Percentiles rank a stretch among this genome's conserved stretches.
These are phyloP conservation scores for Chloromyia formosa DNA, from an alignment of 2,888 invertebrate genomes.

Conservation along the genomic window DNA sequence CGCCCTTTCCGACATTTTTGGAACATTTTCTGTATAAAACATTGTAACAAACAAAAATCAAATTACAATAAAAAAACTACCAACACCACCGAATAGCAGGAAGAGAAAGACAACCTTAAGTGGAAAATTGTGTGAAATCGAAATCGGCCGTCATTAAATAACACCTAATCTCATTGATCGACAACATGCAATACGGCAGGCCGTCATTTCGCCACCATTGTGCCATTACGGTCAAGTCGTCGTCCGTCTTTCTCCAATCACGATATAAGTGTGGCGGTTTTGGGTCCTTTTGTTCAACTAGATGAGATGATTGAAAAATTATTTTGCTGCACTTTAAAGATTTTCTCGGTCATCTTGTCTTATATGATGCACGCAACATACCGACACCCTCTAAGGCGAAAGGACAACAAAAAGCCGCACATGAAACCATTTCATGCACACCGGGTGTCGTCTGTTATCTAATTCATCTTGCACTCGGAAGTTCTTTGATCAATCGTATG, in stretches of 20 bases:
- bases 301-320: conserved; percentile 33
- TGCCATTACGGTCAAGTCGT: background rate
- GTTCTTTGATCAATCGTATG: conserved; percentile 6
- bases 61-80: background rate
- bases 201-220: background rate
- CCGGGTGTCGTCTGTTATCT: conserved; percentile 4
- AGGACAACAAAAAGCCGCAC: conserved; percentile 8
- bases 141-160: background rate
- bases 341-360: background rate
- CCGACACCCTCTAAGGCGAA: conserved; percentile 8
- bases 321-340: background rate
- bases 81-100: too few species aligned
- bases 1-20: too few species aligned
- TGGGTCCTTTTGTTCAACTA: conserved; percentile 12
- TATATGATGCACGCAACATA: conserved; percentile 14
- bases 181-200: background rate
- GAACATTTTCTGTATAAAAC: background rate
- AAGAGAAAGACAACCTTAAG: too few species aligned
- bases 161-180: conserved; percentile 16
- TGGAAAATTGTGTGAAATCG: conserved; percentile 14
- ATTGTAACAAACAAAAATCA: background rate
- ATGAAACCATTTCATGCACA: conserved; percentile 2
- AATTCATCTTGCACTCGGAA: background rate
- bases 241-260: background rate
- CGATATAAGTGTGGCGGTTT: conserved; percentile 7